Evolutionary conservation across 2,888 invertebrate genomes (phyloP).

Genomic region (Druceiella hillmani): DNA sequence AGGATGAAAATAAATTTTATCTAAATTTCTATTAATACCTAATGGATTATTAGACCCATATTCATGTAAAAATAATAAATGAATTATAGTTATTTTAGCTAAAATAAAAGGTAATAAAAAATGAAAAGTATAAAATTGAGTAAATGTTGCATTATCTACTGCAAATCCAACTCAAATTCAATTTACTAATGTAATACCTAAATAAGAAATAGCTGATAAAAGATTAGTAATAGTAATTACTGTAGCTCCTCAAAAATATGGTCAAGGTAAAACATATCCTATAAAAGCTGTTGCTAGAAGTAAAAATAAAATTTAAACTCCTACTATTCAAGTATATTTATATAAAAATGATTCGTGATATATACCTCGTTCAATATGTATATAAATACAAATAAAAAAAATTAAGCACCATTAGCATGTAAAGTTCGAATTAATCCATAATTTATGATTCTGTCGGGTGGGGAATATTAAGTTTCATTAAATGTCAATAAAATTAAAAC

Average conservation of each 20-base stretch:
- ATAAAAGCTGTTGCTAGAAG: slow-evolving; percentile 60
- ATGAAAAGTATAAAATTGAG: slow-evolving; percentile 60
- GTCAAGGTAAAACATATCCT: slow-evolving; percentile 65
- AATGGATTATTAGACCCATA: slow-evolving; percentile 55
- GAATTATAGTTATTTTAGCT: slow-evolving; percentile 43
- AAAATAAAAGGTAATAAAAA: slow-evolving; percentile 60
- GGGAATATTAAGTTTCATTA: too few relatives aligned
- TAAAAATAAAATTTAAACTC: slow-evolving; percentile 52
- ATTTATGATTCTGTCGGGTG: slow-evolving; percentile 56
- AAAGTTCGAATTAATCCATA: slow-evolving; percentile 51
- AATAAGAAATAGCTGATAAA: slow-evolving; percentile 56
- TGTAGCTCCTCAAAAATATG: slow-evolving; percentile 65
- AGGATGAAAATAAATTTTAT: slow-evolving; percentile 58
- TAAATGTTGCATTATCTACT: slow-evolving; percentile 58
- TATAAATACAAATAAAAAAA: slow-evolving; percentile 58
- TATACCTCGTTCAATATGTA: slow-evolving; percentile 52
- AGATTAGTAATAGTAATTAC: slow-evolving; percentile 65
- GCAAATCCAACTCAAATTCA: slow-evolving; percentile 64
- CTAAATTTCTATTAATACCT: slow-evolving; percentile 48
- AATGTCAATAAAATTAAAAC: too few relatives aligned
- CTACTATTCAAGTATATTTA: slow-evolving; percentile 49
- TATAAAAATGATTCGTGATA: slow-evolving; percentile 30
- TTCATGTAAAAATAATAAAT: slow-evolving; percentile 53
- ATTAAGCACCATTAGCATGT: slow-evolving; percentile 58
- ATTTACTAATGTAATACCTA: slow-evolving; percentile 50